Evolutionary conservation across 1,140 invertebrate species (phyloP).

Genomic region (Araneus ventricosus): DNA sequence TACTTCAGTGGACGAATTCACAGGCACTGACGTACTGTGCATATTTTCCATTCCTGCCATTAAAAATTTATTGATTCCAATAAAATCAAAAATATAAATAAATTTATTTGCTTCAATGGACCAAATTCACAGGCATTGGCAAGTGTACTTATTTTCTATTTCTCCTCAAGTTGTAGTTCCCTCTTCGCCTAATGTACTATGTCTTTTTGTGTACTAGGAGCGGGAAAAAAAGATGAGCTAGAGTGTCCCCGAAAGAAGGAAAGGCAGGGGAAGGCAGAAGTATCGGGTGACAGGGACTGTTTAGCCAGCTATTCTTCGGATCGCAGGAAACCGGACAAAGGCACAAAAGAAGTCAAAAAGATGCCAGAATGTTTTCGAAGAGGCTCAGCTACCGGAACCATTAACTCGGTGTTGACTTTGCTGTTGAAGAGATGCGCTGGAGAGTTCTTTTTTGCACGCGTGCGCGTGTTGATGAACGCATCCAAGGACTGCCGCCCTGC

Average conservation of each 20-base stretch:
- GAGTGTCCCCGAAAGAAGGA: not conserved
- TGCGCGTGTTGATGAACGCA: not conserved
- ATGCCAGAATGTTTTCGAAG: not conserved
- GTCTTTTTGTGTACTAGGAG: not conserved
- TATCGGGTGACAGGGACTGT: constrained; percentile 6
- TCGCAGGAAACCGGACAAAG: constrained; percentile 17
- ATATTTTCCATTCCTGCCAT: no score
- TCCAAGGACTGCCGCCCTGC: not conserved
- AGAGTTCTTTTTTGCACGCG: not conserved
- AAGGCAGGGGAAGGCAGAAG: not conserved
- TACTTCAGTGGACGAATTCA: no score
- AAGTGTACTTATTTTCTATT: not conserved
- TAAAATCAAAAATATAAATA: no score
- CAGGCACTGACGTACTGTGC: no score
- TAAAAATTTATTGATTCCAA: no score
- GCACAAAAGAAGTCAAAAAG: constrained; percentile 11
- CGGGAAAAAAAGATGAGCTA: not conserved
- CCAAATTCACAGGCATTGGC: no score
- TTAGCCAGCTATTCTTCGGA: no score
- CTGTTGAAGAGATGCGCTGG: not conserved
- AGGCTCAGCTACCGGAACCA: not conserved
- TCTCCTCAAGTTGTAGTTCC: not conserved
- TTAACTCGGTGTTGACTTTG: constrained; percentile 15
- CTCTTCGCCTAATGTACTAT: not conserved
- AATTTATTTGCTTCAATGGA: no score